phyloP scores from a whole-genome alignment of 2,888 invertebrate genomes.

The Zele albiditarsus region DNA sequence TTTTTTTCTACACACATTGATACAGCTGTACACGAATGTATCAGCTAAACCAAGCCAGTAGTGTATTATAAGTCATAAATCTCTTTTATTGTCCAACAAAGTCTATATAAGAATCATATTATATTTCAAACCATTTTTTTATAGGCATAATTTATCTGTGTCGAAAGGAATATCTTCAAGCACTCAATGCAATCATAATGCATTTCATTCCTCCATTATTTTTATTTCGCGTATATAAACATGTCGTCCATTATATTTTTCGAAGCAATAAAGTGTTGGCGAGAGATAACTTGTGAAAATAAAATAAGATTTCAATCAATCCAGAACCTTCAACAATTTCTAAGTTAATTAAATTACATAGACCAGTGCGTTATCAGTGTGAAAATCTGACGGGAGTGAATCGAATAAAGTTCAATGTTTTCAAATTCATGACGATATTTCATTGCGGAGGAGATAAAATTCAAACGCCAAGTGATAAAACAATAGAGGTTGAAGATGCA shows the following conservation, averaged over 20 bases:
- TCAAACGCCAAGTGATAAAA: neutral
- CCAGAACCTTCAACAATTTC: neutral
- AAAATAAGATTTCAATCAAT: neutral
- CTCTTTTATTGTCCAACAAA: neutral
- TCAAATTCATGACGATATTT: neutral
- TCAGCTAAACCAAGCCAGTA: neutral
- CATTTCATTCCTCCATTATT: neutral
- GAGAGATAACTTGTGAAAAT: neutral
- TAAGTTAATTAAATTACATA: neutral
- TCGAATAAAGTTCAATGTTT: neutral
- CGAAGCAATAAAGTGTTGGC: neutral
- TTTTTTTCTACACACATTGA: slow-evolving; percentile 16
- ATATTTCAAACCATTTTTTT: neutral
- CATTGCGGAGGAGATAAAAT: neutral
- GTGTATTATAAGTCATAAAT: slow-evolving; percentile 4
- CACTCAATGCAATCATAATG: neutral
- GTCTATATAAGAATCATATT: neutral
- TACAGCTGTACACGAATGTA: slow-evolving; percentile 12
- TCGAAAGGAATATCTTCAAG: neutral
- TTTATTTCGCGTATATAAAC: neutral
- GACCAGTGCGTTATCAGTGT: neutral
- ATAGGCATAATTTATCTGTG: neutral
- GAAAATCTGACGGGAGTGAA: neutral
- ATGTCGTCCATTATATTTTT: neutral
- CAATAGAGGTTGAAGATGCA: neutral